A percentile compares a stretch with the other conserved stretches of the same genome.
These are phyloP conservation scores for Heterodera carotae DNA, from an alignment of 1,140 invertebrate species.

Conservation along the genomic window DNA sequence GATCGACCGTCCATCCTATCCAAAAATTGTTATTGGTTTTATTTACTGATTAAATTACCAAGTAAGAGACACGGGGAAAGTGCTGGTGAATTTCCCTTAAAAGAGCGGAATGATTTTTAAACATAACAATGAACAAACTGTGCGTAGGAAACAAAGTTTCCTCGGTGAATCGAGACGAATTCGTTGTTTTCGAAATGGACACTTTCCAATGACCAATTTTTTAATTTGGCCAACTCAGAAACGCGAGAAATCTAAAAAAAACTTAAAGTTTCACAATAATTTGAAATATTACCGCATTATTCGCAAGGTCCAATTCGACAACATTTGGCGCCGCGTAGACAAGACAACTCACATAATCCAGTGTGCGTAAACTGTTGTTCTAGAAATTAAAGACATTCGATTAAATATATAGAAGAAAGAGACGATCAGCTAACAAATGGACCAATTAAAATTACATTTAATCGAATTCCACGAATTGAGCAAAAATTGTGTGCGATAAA, in stretches of 20 bases:
- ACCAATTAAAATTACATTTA: constrained; percentile 31
- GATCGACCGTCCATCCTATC: constrained; percentile 4
- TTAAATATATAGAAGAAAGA: constrained; percentile 18
- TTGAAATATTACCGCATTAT: constrained; percentile 40
- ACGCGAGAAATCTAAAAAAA: constrained; percentile 41
- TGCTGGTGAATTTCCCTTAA: constrained; percentile 45
- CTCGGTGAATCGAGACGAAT: not conserved
- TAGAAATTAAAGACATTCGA: constrained; percentile 14
- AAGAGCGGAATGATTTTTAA: constrained; percentile 8
- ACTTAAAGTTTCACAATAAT: constrained; percentile 25
- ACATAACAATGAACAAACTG: constrained; percentile 1
- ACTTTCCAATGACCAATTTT: constrained; percentile 39
- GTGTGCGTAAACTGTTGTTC: constrained; percentile 37
- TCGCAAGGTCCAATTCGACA: constrained; percentile 44
- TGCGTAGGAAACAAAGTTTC: constrained; percentile 21
- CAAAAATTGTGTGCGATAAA: constrained; percentile 29
- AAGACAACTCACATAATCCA: constrained; percentile 36
- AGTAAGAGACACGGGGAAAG: constrained; percentile 47
- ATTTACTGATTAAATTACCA: constrained; percentile 35
- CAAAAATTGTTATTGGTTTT: not conserved
- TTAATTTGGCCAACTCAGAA: constrained; percentile 35
- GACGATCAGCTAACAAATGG: not conserved
- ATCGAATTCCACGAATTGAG: constrained; percentile 36
- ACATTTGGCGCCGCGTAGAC: constrained; percentile 42
- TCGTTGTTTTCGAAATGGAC: constrained; percentile 50